phyloP scores from a whole-genome alignment of 2,113 vertebrate species.

The Siniperca knerii region DNA sequence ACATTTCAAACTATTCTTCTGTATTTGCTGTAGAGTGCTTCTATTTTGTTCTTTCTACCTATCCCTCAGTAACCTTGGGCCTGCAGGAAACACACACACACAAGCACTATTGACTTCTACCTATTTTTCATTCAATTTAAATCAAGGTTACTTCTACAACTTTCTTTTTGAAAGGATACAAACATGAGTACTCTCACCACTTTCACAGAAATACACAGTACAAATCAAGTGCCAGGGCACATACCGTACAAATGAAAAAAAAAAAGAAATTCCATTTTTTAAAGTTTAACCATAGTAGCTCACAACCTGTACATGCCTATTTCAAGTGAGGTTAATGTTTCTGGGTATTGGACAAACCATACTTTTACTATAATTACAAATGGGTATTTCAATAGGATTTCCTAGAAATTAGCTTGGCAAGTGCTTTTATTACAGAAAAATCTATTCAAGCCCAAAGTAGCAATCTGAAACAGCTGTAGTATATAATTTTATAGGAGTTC shows the following conservation, averaged over 20 bases:
- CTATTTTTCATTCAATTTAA: conserved; percentile 14
- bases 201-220: conserved; percentile 10
- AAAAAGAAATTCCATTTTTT: neutral
- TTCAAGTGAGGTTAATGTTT: neutral
- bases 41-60: neutral
- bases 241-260: neutral
- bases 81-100: neutral
- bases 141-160: conserved; percentile 61
- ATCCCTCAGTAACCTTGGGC: neutral
- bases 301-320: neutral
- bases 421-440: conserved; percentile 31
- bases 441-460: conserved; percentile 14
- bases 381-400: conserved; percentile 23
- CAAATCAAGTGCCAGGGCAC: conserved; percentile 6
- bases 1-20: neutral
- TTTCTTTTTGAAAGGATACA: conserved; percentile 28
- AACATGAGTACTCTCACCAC: conserved; percentile 4
- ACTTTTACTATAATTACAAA: conserved; percentile 33
- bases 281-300: neutral
- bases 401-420: conserved; percentile 48
- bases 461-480: conserved; percentile 48
- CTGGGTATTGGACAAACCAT: neutral
- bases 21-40: neutral
- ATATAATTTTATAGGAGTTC: conserved; percentile 34
- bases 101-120: neutral